Evolutionary conservation across 64 coral and sea anemone species (phyloP).

Genomic region (Platygyra sinensis): DNA sequence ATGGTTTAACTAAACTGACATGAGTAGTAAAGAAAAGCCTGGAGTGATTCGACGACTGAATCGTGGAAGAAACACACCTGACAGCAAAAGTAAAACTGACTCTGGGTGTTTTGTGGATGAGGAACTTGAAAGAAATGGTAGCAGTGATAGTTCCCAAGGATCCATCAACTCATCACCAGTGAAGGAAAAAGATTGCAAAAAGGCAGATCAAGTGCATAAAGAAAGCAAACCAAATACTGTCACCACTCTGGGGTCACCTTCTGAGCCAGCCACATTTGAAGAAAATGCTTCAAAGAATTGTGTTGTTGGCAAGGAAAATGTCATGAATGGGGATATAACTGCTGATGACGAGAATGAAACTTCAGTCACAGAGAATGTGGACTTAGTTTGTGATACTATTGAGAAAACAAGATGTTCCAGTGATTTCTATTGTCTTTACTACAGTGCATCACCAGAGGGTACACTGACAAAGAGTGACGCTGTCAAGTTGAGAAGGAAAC

Average conservation of each 20-base stretch:
- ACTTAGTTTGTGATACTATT: neutral
- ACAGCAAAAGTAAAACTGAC: conserved; percentile 69
- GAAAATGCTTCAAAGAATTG: neutral
- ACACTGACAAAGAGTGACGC: conserved; percentile 10
- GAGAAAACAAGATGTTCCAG: conserved; percentile 30
- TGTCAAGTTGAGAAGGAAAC: conserved; percentile 8
- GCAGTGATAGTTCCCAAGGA: conserved; percentile 38
- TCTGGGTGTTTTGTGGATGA: conserved; percentile 76
- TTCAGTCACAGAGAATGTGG: conserved; percentile 9
- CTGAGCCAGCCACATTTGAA: neutral
- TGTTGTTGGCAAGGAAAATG: neutral
- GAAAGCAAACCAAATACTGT: neutral
- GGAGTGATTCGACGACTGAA: conserved; percentile 51
- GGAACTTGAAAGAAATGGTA: conserved; percentile 49
- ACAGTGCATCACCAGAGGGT: conserved; percentile 55
- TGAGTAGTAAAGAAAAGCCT: conserved; percentile 46
- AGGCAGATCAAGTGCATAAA: neutral
- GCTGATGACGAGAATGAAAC: neutral
- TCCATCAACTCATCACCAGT: conserved; percentile 10
- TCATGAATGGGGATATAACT: neutral
- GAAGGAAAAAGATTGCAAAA: conserved; percentile 3
- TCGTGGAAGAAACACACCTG: conserved; percentile 54
- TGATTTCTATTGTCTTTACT: conserved; percentile 74
- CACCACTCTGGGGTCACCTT: neutral
- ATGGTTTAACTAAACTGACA: neutral